Percentiles rank a stretch among this genome's conserved stretches.
Evolutionary conservation across 2,113 vertebrate species (phyloP).

Genomic region (Hydropotes inermis): DNA sequence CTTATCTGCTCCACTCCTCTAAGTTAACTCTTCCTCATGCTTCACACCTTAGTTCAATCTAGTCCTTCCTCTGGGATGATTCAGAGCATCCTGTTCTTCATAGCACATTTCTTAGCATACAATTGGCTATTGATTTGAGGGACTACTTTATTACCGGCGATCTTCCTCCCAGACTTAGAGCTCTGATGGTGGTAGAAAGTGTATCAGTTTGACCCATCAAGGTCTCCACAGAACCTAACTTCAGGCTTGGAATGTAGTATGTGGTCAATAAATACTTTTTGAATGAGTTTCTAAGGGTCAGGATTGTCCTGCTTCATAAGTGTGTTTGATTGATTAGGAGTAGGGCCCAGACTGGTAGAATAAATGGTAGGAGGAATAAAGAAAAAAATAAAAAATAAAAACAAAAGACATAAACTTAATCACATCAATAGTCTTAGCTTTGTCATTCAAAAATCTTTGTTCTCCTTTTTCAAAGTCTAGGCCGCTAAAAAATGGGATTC

Average conservation of each 20-base stretch:
- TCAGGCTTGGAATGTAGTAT: not conserved
- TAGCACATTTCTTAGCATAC: not conserved
- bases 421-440: not conserved
- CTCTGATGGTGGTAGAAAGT: not conserved
- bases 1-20: not conserved
- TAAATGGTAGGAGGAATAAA: not conserved
- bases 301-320: not conserved
- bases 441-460: not conserved
- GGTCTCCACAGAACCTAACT: not conserved
- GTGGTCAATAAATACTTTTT: not conserved
- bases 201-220: not conserved
- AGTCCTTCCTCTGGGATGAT: not conserved
- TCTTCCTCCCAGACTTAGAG: not conserved
- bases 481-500: not conserved
- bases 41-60: not conserved
- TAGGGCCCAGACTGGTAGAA: not conserved
- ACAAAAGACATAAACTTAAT: not conserved
- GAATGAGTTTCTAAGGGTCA: not conserved
- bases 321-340: not conserved
- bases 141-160: not conserved
- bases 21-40: not conserved
- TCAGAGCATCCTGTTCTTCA: not conserved
- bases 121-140: not conserved
- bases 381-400: not conserved
- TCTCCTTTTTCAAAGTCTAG: not conserved